Percentiles rank a stretch among this genome's conserved stretches.
Conservation (phyloP, 2,888 invertebrate species). For the Pseudoips prasinana region DNA sequence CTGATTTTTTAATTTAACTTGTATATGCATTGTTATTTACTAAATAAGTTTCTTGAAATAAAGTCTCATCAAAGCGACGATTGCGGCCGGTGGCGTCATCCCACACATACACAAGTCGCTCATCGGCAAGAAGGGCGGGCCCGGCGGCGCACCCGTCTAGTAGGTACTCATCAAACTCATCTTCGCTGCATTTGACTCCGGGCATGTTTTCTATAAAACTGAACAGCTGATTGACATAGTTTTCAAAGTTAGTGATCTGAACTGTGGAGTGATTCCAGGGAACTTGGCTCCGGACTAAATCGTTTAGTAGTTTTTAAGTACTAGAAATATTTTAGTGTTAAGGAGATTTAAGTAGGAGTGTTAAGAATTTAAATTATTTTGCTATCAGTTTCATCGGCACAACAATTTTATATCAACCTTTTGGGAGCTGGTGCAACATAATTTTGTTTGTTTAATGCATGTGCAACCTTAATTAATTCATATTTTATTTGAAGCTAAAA, state of each 20-base stretch:
- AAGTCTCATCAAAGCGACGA: conserved; percentile 99
- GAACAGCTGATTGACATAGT: conserved; percentile 63
- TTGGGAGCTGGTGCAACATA: conserved; percentile 47
- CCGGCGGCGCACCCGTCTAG: conserved; percentile 84
- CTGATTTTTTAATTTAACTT: too few relatives aligned
- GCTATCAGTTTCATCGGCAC: conserved; percentile 39
- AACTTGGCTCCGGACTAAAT: conserved; percentile 71
- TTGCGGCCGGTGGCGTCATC: conserved; percentile 99
- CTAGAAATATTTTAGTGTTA: conserved; percentile 66
- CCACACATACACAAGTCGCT: conserved; percentile 99
- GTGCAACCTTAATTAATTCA: conserved; percentile 35
- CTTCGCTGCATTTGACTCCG: conserved; percentile 71
- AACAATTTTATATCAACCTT: too few relatives aligned
- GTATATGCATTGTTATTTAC: too few relatives aligned
- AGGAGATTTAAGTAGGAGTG: conserved; percentile 76
- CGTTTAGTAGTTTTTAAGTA: conserved; percentile 61
- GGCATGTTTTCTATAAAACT: conserved; percentile 60
- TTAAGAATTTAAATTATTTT: conserved; percentile 45
- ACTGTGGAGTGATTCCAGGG: conserved; percentile 68
- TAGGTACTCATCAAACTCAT: conserved; percentile 42
- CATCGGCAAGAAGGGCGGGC: conserved; percentile 98
- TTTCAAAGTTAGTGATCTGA: conserved; percentile 69
- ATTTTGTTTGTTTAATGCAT: conserved; percentile 42
- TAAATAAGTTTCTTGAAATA: too few relatives aligned
- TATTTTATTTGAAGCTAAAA: conserved; percentile 51